Evolutionary conservation across 1,140 invertebrate genomes (phyloP).

Genomic region (Brachionus asplanchnoidis): DNA sequence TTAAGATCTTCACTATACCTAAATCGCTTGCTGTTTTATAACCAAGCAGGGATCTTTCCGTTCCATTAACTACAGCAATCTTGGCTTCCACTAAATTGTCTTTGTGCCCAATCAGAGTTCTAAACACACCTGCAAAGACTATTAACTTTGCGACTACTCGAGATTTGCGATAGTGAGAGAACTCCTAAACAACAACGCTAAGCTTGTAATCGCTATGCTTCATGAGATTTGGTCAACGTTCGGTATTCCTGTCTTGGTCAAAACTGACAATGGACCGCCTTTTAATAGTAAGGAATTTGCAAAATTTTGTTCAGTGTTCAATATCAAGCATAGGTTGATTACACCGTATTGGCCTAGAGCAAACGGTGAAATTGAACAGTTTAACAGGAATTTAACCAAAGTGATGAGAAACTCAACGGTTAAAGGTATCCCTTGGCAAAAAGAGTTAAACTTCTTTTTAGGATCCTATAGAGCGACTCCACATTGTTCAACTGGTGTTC

Average conservation of each 20-base stretch:
- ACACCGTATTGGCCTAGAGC: slow-evolving; percentile 43
- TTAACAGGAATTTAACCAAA: slow-evolving; percentile 30
- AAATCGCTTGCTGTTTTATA: background rate
- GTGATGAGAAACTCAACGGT: too few relatives aligned
- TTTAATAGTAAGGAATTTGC: slow-evolving; percentile 41
- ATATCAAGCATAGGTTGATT: slow-evolving; percentile 42
- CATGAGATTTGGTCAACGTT: too few relatives aligned
- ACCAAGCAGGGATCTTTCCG: background rate
- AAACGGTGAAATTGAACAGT: slow-evolving; percentile 43
- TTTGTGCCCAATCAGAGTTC: background rate
- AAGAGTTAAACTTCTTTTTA: too few relatives aligned
- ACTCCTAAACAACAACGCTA: too few relatives aligned
- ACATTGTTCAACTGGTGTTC: too few relatives aligned
- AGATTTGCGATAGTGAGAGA: too few relatives aligned
- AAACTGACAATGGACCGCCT: slow-evolving; percentile 44
- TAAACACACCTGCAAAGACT: background rate
- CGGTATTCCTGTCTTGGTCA: slow-evolving; percentile 42
- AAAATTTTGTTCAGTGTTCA: too few relatives aligned
- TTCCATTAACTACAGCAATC: background rate
- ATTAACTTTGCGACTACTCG: too few relatives aligned
- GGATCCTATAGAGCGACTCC: too few relatives aligned
- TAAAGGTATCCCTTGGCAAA: too few relatives aligned
- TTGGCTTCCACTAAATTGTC: background rate
- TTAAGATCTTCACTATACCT: background rate
- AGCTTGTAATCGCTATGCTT: slow-evolving; percentile 43